A percentile compares a stretch with the other conserved stretches of the same genome.
These are phyloP conservation scores for Harpalus rubripes DNA, from an alignment of 2,888 invertebrate species.

Conservation along the genomic window DNA sequence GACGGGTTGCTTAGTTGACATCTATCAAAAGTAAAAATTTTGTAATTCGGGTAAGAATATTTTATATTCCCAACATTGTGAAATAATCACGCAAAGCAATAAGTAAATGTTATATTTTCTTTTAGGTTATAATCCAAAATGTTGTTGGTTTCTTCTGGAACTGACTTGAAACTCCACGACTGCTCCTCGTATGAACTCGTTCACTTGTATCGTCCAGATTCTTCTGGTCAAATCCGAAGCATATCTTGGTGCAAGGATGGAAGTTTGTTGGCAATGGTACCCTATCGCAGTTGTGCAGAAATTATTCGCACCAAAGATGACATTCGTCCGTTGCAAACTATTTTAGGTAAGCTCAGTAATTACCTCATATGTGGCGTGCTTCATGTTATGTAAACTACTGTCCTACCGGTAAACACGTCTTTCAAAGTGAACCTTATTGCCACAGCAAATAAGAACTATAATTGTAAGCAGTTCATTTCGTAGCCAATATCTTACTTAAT, in stretches of 20 bases:
- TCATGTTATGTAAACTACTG: no score
- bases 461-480: no score
- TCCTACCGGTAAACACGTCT: no score
- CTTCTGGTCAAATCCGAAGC: conserved; percentile 73
- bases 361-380: no score
- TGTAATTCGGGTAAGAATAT: background rate
- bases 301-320: conserved; percentile 74
- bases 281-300: conserved; percentile 74
- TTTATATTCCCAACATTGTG: background rate
- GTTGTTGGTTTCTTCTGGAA: conserved; percentile 81
- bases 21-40: conserved; percentile 4
- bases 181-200: conserved; percentile 79
- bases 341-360: conserved; percentile 66
- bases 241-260: conserved; percentile 76
- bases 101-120: conserved; percentile 6
- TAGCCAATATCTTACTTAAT: no score
- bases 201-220: conserved; percentile 77
- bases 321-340: conserved; percentile 73
- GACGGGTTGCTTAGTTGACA: background rate
- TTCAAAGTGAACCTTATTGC: no score
- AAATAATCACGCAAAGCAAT: background rate
- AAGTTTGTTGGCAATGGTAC: conserved; percentile 75
- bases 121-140: conserved; percentile 73
- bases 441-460: no score
- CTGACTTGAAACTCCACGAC: conserved; percentile 80